phyloP scores from a whole-genome alignment of 1,140 invertebrate genomes.

The Pantala flavescens region DNA sequence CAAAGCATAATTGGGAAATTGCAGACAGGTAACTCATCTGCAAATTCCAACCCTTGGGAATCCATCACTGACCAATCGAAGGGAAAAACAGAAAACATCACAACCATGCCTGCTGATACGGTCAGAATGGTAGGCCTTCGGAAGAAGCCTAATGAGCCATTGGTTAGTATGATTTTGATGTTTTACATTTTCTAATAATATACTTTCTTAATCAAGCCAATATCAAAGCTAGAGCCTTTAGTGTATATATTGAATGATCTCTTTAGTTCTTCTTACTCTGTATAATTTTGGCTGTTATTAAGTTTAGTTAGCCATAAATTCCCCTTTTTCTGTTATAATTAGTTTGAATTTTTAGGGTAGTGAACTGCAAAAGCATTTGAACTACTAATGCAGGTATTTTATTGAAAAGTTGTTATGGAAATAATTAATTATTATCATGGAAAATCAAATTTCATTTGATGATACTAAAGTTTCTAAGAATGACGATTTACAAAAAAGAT shows the following conservation, averaged over 20 bases:
- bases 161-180: constrained; percentile 48
- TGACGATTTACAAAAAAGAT: too few species aligned
- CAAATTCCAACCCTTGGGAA: not conserved
- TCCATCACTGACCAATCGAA: not conserved
- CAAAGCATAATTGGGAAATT: not conserved
- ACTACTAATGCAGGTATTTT: too few species aligned
- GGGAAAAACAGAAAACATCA: constrained; percentile 18
- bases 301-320: too few species aligned
- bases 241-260: not conserved
- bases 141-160: constrained; percentile 76
- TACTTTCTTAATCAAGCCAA: not conserved
- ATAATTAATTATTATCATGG: too few species aligned
- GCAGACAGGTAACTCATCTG: not conserved
- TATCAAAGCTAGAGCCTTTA: not conserved
- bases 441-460: too few species aligned
- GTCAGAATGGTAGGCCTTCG: constrained; percentile 85
- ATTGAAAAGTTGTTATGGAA: too few species aligned
- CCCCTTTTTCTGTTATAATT: too few species aligned
- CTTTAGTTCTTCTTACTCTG: not conserved
- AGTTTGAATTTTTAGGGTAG: too few species aligned
- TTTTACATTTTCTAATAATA: not conserved
- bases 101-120: constrained; percentile 52
- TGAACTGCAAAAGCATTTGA: too few species aligned
- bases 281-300: too few species aligned
- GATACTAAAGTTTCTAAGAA: too few species aligned